Percentiles rank a stretch among this genome's conserved stretches.
phyloP scores from a whole-genome alignment of 23 tunicate genomes.

The Botrylloides violaceus region DNA sequence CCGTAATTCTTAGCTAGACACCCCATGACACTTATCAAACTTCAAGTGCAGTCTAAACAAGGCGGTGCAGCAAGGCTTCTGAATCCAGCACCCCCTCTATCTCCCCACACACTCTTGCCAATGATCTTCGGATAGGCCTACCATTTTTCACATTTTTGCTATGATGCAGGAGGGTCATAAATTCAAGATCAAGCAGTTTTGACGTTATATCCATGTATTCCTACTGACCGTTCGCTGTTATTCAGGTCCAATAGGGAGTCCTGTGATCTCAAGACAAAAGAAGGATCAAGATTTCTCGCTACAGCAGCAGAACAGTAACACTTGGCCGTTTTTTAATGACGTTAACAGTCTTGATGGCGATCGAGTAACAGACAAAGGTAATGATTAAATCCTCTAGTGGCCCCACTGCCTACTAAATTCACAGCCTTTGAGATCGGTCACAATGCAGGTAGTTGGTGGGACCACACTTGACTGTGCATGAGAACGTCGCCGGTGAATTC shows the following conservation, averaged over 20 bases:
- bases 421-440: too few relatives aligned
- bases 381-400: too few relatives aligned
- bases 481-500: not conserved
- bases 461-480: not conserved
- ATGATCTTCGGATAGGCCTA: not conserved
- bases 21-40: too few relatives aligned
- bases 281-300: not conserved
- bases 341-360: too few relatives aligned
- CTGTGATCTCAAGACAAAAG: not conserved
- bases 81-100: too few relatives aligned
- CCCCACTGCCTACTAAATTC: too few relatives aligned
- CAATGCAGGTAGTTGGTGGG: not conserved
- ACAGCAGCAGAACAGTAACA: conserved; percentile 17
- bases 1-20: too few relatives aligned
- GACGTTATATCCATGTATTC: not conserved
- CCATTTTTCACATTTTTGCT: not conserved
- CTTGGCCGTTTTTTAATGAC: conserved; percentile 10
- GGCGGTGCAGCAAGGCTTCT: too few relatives aligned
- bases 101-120: not conserved
- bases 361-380: too few relatives aligned
- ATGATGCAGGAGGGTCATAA: not conserved
- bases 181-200: not conserved
- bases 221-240: not conserved
- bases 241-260: conserved; percentile 25
- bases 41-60: too few relatives aligned